Conservation (phyloP, 2,113 vertebrate species). For the Prochilodus magdalenae region DNA sequence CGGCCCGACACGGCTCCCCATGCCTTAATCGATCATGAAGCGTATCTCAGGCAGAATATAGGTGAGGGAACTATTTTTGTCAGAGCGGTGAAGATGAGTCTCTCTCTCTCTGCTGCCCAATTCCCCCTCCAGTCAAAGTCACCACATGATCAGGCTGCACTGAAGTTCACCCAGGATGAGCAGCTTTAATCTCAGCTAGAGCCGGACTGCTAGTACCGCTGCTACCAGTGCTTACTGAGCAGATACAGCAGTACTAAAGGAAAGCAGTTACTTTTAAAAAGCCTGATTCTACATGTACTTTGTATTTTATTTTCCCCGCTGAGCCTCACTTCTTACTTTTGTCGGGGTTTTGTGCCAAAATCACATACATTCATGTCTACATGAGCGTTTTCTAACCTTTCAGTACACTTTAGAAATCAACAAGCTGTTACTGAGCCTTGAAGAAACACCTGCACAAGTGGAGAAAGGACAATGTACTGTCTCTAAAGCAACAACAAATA, state of each 20-base stretch:
- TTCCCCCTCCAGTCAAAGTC: slow-evolving; percentile 8
- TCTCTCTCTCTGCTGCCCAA: not conserved
- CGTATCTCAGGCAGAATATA: slow-evolving; percentile 1
- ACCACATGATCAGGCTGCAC: slow-evolving; percentile 1
- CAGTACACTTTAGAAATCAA: not conserved
- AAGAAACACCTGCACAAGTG: no score
- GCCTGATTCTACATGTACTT: not conserved
- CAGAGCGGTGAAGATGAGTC: slow-evolving; percentile 1
- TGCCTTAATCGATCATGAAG: slow-evolving; percentile 27
- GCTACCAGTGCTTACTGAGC: not conserved
- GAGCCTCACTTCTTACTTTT: not conserved
- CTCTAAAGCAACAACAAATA: no score
- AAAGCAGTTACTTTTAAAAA: not conserved
- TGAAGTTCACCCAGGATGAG: slow-evolving; percentile 31
- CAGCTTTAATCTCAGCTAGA: slow-evolving; percentile 15
- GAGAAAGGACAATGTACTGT: no score
- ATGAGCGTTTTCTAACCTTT: not conserved
- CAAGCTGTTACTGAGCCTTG: not conserved
- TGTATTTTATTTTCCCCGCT: not conserved
- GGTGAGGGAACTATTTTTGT: slow-evolving; percentile 25
- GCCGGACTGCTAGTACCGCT: not conserved
- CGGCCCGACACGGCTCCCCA: slow-evolving; percentile 2
- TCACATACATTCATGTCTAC: not conserved
- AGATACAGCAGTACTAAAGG: slow-evolving; percentile 16
- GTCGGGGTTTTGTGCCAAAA: not conserved